Evolutionary conservation across 2,113 vertebrate species (phyloP).

Genomic region (Ia io): DNA sequence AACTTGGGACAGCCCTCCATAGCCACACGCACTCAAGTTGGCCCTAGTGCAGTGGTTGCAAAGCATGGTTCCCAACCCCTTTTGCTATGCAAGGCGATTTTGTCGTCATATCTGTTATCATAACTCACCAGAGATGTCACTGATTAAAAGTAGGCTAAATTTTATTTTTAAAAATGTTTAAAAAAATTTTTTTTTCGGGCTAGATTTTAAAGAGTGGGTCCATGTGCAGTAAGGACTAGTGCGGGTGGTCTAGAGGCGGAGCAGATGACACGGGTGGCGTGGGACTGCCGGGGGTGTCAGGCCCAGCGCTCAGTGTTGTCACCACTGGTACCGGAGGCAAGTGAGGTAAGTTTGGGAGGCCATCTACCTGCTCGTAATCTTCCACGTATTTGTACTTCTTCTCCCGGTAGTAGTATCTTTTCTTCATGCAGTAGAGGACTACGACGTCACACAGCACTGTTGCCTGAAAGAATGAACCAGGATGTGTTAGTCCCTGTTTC

Average conservation of each 20-base stretch:
- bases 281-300: not conserved
- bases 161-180: not conserved
- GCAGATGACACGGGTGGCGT: not conserved
- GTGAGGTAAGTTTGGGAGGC: not conserved
- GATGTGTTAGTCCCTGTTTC: not conserved
- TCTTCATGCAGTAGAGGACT: constrained; percentile 87
- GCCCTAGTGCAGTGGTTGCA: not conserved
- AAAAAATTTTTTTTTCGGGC: too few species aligned
- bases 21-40: rapidly evolving
- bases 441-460: constrained; percentile 87
- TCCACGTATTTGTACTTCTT: constrained; percentile 88
- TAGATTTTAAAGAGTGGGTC: not conserved
- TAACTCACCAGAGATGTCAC: not conserved
- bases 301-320: not conserved
- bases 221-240: not conserved
- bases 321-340: not conserved
- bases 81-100: not conserved
- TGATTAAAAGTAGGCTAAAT: not conserved
- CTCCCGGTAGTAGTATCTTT: constrained; percentile 85
- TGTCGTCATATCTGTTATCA: not conserved
- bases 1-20: not conserved
- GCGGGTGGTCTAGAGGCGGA: not conserved
- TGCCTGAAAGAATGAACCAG: constrained; percentile 76
- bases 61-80: not conserved
- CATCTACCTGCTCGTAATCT: constrained; percentile 85